These are phyloP conservation scores for Garra rufa DNA, from an alignment of 2,113 vertebrate species.

Conservation along the genomic window DNA sequence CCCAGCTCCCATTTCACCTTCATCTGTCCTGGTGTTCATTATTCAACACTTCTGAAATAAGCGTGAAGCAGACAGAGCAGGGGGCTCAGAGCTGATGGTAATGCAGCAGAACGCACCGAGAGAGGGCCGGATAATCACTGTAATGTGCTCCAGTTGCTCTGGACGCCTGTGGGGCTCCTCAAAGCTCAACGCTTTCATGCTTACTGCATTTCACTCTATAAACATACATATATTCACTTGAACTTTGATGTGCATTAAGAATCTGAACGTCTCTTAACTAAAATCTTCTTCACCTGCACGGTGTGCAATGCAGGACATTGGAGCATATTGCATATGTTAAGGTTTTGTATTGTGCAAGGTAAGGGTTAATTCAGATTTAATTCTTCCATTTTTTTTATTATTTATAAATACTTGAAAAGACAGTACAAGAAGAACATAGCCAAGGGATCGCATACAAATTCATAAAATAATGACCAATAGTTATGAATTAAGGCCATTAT, in stretches of 20 bases:
- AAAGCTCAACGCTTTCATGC: neutral
- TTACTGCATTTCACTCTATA: neutral
- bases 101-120: slow-evolving; percentile 64
- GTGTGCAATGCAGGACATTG: neutral
- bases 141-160: neutral
- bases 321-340: neutral
- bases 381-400: no score
- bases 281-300: neutral
- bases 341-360: no score
- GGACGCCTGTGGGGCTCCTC: neutral
- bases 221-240: neutral
- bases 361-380: no score
- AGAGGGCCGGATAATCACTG: slow-evolving; percentile 18
- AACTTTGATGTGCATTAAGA: neutral
- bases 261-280: neutral
- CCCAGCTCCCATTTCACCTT: slow-evolving; percentile 62
- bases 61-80: slow-evolving; percentile 18
- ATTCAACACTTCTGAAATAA: slow-evolving; percentile 35
- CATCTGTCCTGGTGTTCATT: slow-evolving; percentile 11
- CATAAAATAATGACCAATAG: no score
- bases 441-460: no score
- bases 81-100: slow-evolving; percentile 61
- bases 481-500: no score
- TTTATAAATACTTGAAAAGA: no score
- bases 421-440: no score